Percentiles rank a stretch among this genome's conserved stretches.
These are phyloP conservation scores for Chaetura pelagica DNA, from an alignment of 2,113 vertebrate species.

Conservation along the genomic window DNA sequence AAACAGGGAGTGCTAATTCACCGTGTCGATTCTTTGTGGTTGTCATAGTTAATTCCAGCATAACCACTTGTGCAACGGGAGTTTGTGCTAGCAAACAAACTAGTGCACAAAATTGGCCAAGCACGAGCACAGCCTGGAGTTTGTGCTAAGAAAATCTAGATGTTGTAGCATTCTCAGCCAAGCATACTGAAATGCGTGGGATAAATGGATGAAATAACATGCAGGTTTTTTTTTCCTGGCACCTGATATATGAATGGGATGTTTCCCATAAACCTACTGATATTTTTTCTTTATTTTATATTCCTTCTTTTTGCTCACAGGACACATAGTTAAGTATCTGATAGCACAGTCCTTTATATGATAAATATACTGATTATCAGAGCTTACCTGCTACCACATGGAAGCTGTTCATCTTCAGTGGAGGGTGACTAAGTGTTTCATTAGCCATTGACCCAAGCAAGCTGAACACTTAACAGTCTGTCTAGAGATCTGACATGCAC, in stretches of 20 bases:
- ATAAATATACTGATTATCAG: conserved; percentile 40
- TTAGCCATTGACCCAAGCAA: conserved; percentile 38
- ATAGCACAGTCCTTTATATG: not conserved
- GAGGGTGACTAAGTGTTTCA: conserved; percentile 67
- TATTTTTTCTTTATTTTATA: not conserved
- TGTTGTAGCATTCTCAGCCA: not conserved
- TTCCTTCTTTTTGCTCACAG: not conserved
- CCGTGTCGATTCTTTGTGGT: not conserved
- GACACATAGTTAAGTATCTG: not conserved
- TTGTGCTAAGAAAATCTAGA: not conserved
- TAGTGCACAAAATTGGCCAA: not conserved
- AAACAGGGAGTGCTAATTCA: not conserved
- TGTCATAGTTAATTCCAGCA: not conserved
- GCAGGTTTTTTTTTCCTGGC: not conserved
- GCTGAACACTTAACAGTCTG: conserved; percentile 17
- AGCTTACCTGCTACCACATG: conserved; percentile 44
- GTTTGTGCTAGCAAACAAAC: not conserved
- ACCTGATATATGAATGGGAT: not conserved
- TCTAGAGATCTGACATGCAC: conserved; percentile 22
- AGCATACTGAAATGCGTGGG: not conserved
- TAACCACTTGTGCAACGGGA: not conserved
- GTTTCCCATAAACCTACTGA: not conserved
- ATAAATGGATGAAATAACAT: not conserved
- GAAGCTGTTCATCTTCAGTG: conserved; percentile 58
- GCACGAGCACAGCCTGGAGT: not conserved